Evolutionary conservation across 2,888 invertebrate species (phyloP), one percentile per base, ranked within the genome.

Genomic region (Cephus nigrinus): DNA sequence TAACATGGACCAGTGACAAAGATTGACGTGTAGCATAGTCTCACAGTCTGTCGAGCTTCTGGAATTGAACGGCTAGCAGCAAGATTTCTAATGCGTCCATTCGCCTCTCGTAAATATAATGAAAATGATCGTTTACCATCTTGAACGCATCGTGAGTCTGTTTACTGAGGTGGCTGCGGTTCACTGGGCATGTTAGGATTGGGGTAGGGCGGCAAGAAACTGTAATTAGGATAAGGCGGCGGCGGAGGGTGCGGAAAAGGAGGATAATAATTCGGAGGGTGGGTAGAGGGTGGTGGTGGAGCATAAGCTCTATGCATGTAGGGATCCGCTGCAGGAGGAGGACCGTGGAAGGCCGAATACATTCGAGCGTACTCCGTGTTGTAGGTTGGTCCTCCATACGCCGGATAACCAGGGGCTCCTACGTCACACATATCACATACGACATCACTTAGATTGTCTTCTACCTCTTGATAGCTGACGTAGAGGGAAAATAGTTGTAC

Each of bases 201-300:
- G 12, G 93, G 92, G 88, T 93, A 93, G 85, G 93, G 93, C 75
- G 91, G 90, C 76, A 93, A 90, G 82, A 92, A 92, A 23, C 93
- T 92, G 88, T 94, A 94, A 73, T 93, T 93, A 33, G 93, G 93
- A 89, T 94, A 94, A 86, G 93, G 94, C 69, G 92, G 90, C 31
- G 90, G 92, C 32, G 90, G 92, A 55, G 93, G 92, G 84, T 92
- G 92, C 0, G 91, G 89, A 73, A 91, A 92, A 0, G 91, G 90
- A 4, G 92, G 88, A 77, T 92, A 92, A 75, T 91, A 91, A 83
- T 90, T 91, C 3, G 91, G 86, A 36, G 91, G 90, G 75, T 90
- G 90, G 3, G 88, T 85, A 74, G 89, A 84, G 11, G 91, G 89
- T 33, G 91, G 89, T 32, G 90, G 90, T 12, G 77, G 77, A 33